Percentiles rank a stretch among this genome's conserved stretches.
phyloP scores from a whole-genome alignment of 2,797 vertebrate genomes.

The Pseudochromis fuscus region DNA sequence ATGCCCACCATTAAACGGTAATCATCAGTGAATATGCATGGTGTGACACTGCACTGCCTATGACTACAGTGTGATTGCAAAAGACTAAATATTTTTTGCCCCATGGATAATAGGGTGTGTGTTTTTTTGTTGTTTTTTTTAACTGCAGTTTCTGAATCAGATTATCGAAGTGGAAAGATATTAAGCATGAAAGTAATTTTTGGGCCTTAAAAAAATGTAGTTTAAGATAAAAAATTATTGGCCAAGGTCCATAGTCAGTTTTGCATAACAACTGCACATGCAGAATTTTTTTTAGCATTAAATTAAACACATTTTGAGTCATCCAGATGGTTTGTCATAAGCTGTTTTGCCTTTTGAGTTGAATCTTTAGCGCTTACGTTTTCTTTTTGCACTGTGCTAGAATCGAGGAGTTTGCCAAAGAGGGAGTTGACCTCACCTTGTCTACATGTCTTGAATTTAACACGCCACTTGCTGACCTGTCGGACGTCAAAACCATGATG shows the following conservation, averaged over 20 bases:
- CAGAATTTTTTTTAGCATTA: too few species aligned
- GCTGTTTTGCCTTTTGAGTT: neutral
- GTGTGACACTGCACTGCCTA: slow-evolving; percentile 29
- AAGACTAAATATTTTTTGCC: neutral
- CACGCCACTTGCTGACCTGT: slow-evolving; percentile 86
- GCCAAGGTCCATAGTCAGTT: neutral
- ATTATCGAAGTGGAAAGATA: neutral
- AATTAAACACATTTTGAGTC: neutral
- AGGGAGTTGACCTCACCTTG: slow-evolving; percentile 86
- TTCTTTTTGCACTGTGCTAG: slow-evolving; percentile 73
- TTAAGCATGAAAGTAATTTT: neutral
- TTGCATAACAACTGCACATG: too few species aligned
- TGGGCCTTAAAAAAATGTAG: neutral
- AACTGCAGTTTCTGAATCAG: slow-evolving; percentile 12
- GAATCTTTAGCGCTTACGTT: neutral
- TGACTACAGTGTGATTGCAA: slow-evolving; percentile 27
- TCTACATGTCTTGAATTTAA: slow-evolving; percentile 86
- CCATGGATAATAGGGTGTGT: neutral
- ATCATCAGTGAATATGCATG: slow-evolving; percentile 51
- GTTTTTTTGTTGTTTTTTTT: neutral
- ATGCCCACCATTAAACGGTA: slow-evolving; percentile 91
- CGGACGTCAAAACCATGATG: slow-evolving; percentile 93
- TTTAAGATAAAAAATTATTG: neutral
- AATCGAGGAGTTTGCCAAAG: slow-evolving; percentile 88
- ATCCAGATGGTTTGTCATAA: neutral